phyloP scores from a whole-genome alignment of 2,797 vertebrate species.

The Buphagus erythrorhynchus region DNA sequence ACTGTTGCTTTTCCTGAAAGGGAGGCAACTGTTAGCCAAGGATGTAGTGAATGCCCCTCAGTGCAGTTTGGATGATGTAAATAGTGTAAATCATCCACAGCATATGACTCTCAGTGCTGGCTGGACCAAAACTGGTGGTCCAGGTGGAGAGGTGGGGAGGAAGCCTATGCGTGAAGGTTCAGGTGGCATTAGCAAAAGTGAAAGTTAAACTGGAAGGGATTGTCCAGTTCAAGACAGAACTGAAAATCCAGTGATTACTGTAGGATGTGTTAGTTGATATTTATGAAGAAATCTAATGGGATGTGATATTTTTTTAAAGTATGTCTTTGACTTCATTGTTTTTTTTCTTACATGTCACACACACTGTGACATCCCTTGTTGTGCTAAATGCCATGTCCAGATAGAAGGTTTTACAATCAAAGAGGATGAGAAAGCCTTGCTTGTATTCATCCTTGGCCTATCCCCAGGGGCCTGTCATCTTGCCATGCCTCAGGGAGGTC shows the following conservation, averaged over 20 bases:
- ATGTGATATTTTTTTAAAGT: background rate
- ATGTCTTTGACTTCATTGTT: background rate
- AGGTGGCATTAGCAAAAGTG: background rate
- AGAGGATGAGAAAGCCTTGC: background rate
- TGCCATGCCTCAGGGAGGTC: background rate
- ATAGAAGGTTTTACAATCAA: background rate
- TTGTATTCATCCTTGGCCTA: background rate
- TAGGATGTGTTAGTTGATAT: background rate
- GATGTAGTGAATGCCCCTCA: background rate
- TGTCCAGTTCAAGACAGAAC: background rate
- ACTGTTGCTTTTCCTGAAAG: background rate
- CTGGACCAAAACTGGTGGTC: background rate
- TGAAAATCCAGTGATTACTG: background rate
- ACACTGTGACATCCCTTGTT: background rate
- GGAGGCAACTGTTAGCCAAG: background rate
- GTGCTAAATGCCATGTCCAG: background rate
- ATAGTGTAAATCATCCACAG: background rate
- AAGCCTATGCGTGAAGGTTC: fast-evolving
- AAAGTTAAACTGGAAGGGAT: background rate
- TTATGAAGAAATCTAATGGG: background rate
- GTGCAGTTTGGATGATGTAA: background rate
- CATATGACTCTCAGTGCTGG: background rate
- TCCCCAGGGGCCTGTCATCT: background rate
- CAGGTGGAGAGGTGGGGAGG: background rate
- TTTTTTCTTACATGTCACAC: background rate